Evolutionary conservation across 2,113 vertebrate genomes (phyloP), one percentile per base, ranked within the genome.

Genomic region (Amphilophus citrinellus): DNA sequence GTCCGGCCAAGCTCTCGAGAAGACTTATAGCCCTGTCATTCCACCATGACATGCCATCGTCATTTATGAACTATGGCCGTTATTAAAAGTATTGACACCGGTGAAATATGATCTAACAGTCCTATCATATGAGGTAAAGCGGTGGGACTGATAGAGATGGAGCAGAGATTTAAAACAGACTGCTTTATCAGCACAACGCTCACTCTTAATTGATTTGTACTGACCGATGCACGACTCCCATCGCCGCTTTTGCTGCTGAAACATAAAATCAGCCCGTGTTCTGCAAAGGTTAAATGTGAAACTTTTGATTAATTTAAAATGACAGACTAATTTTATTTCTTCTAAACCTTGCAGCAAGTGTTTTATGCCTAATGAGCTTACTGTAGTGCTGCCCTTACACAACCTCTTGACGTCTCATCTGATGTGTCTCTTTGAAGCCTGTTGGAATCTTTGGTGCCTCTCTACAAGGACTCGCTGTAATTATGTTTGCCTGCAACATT

Each of bases 21-120:
- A 88, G 85, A 84, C 81, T 5, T 80, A 80, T 10, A 35, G 83
- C 75, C 14, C 61, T 2, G 75, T 83, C 82, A 59, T 44, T 73
- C 66, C 84, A 59, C 61, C 50, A 2, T 53, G 79, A 71, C 53
- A 17, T 13, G 77, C 56, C 89, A 15, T 47, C 82, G 17, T 85
- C 65, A 75, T 32, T 56, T 32, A 4, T 85, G 88, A 91, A 82
- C 79, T 68, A 80, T 44, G 66, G 15, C 3, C 11, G 44, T 27
- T 82, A 73, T 87, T 88, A 87, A 80, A 73, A 61, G 53, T 87
- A 89, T 87, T n/a, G 84, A 84, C 77, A 73, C 0, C 15, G 62
- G 60, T 88, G 86, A 90, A 79, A 84, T 71, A 88, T 62, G 87
- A 82, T 35, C 53, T 20, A 42, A 60, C 61, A 10, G 76, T 2